Conservation (phyloP, 2,888 invertebrate species). For the Melanophora roralis region DNA sequence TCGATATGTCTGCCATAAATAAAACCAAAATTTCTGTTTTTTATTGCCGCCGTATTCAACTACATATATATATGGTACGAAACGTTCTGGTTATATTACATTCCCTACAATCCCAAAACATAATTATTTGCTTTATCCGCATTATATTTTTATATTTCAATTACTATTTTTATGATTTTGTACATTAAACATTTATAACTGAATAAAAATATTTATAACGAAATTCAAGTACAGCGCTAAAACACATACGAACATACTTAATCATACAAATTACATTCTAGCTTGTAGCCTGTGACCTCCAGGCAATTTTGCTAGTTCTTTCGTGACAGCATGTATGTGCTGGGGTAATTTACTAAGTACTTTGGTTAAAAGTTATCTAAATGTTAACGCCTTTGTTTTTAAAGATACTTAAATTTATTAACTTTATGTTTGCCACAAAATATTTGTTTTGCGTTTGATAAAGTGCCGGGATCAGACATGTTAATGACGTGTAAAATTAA, state of each 20-base stretch:
- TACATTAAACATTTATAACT: conserved; percentile 19
- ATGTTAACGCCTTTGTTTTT: too few species aligned
- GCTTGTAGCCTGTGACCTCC: neutral
- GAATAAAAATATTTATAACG: conserved; percentile 10
- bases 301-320: too few species aligned
- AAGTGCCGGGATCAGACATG: neutral
- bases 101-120: neutral
- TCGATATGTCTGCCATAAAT: too few species aligned
- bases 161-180: neutral
- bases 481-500: conserved; percentile 10
- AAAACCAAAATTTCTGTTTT: neutral
- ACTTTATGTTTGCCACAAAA: neutral
- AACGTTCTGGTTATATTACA: neutral
- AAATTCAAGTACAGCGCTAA: neutral
- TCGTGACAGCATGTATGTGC: neutral
- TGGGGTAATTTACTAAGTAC: neutral
- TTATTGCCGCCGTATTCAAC: neutral
- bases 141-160: neutral
- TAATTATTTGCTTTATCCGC: neutral
- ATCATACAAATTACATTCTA: neutral
- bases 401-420: neutral
- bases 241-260: too few species aligned
- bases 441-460: neutral
- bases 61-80: too few species aligned
- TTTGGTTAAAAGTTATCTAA: neutral